A percentile compares a stretch with the other conserved stretches of the same genome.
phyloP scores from a whole-genome alignment of 2,888 invertebrate genomes.

The Drosophila kambysellisi region DNA sequence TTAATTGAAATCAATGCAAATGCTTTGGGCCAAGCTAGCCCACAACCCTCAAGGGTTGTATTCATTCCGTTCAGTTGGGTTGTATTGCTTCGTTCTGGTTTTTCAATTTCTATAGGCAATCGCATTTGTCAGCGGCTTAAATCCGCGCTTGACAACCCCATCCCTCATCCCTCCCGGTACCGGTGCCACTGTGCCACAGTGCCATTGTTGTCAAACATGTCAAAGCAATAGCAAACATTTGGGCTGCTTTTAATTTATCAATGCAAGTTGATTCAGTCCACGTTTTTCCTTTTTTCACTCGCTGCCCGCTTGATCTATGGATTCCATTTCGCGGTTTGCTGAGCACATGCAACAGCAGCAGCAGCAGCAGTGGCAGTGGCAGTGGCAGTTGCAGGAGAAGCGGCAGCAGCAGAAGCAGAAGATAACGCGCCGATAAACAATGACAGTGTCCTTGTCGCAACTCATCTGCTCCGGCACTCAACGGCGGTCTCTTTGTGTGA shows the following conservation, averaged over 20 bases:
- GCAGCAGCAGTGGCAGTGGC: conserved; percentile 14
- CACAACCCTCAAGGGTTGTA: conserved; percentile 58
- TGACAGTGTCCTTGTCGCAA: conserved; percentile 41
- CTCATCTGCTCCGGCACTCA: conserved; percentile 38
- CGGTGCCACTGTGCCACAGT: conserved; percentile 3
- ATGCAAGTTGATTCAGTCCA: conserved; percentile 62
- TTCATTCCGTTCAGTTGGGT: neutral
- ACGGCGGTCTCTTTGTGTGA: conserved; percentile 38
- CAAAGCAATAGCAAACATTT: conserved; percentile 80
- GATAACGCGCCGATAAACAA: conserved; percentile 69
- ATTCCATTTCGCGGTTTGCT: conserved; percentile 78
- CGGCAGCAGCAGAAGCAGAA: conserved; percentile 24
- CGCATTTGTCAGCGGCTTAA: conserved; percentile 82
- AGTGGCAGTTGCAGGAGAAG: conserved; percentile 24
- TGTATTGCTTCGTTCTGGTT: conserved; percentile 49
- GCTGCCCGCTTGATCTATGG: conserved; percentile 67
- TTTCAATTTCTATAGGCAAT: conserved; percentile 75
- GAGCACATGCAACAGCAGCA: conserved; percentile 61
- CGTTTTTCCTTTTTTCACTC: conserved; percentile 17
- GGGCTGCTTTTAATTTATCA: conserved; percentile 80
- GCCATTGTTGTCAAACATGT: conserved; percentile 83
- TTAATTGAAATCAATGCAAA: conserved; percentile 82
- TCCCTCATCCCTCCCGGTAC: neutral
- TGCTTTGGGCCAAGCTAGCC: conserved; percentile 43
- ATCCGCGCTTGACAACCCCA: conserved; percentile 36